A percentile compares a stretch with the other conserved stretches of the same genome.
Evolutionary conservation across 2,113 vertebrate genomes (phyloP).

Genomic region (Trogon surrucura): DNA sequence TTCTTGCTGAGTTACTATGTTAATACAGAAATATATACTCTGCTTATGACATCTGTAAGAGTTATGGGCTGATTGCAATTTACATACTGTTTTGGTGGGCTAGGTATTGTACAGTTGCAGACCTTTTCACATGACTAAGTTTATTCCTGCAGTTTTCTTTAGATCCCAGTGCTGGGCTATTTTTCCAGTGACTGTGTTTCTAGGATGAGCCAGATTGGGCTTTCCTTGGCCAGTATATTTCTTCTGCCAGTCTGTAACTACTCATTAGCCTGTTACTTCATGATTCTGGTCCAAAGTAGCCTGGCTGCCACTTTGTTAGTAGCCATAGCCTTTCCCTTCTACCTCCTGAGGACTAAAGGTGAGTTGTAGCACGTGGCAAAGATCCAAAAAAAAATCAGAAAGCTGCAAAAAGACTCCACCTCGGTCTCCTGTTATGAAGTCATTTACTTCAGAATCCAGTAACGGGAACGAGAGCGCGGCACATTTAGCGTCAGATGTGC

Average conservation of each 20-base stretch:
- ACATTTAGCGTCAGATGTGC: accelerated
- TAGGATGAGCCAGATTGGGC: background rate
- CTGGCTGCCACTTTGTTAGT: background rate
- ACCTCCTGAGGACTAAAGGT: background rate
- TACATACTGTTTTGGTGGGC: background rate
- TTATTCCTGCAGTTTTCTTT: background rate
- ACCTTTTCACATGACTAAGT: background rate
- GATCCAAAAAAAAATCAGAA: background rate
- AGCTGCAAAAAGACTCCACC: background rate
- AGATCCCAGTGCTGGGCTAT: background rate
- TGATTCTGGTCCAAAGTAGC: background rate
- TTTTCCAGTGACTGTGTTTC: background rate
- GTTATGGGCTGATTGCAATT: background rate
- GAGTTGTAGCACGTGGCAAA: background rate
- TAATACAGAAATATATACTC: background rate
- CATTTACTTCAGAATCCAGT: background rate
- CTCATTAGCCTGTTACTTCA: background rate
- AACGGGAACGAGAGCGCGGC: accelerated
- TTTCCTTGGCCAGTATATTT: background rate
- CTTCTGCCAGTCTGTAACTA: background rate
- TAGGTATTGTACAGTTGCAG: background rate
- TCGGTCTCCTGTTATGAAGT: background rate
- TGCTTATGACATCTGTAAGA: background rate
- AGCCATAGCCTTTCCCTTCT: background rate
- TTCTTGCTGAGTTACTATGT: conserved; percentile 28